These are phyloP conservation scores for Drosophila anceps DNA, from an alignment of 2,888 invertebrate species.

Conservation along the genomic window DNA sequence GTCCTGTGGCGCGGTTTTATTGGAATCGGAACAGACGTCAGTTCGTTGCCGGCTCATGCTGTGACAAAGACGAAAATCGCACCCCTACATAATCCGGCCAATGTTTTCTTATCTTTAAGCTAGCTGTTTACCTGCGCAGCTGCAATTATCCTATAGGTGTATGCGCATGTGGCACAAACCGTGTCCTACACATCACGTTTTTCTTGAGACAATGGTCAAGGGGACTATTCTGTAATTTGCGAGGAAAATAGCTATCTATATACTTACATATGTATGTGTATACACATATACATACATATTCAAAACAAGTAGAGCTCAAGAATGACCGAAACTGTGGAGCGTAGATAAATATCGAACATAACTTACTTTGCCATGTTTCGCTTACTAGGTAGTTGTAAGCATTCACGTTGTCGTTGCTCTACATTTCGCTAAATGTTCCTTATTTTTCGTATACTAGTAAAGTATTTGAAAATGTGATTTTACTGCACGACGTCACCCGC, in stretches of 20 bases:
- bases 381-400: neutral
- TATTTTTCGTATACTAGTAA: neutral
- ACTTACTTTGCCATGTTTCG: neutral
- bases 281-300: slow-evolving; percentile 1
- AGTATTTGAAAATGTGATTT: neutral
- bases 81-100: slow-evolving; percentile 68
- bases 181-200: slow-evolving; percentile 60
- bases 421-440: neutral
- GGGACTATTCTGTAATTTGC: slow-evolving; percentile 51
- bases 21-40: slow-evolving; percentile 46
- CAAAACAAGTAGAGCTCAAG: slow-evolving; percentile 15
- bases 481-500: neutral
- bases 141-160: slow-evolving; percentile 59
- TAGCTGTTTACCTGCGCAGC: slow-evolving; percentile 70
- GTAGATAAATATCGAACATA: slow-evolving; percentile 32
- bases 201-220: slow-evolving; percentile 29
- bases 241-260: slow-evolving; percentile 39
- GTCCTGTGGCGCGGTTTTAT: slow-evolving; percentile 64
- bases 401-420: neutral
- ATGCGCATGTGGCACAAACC: slow-evolving; percentile 39
- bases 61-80: slow-evolving; percentile 63
- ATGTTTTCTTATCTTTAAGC: slow-evolving; percentile 55
- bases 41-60: slow-evolving; percentile 61
- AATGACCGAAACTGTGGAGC: slow-evolving; percentile 43
- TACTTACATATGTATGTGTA: neutral